phyloP scores from a whole-genome alignment of 2,797 vertebrate genomes.

The Anguilla marmorata region DNA sequence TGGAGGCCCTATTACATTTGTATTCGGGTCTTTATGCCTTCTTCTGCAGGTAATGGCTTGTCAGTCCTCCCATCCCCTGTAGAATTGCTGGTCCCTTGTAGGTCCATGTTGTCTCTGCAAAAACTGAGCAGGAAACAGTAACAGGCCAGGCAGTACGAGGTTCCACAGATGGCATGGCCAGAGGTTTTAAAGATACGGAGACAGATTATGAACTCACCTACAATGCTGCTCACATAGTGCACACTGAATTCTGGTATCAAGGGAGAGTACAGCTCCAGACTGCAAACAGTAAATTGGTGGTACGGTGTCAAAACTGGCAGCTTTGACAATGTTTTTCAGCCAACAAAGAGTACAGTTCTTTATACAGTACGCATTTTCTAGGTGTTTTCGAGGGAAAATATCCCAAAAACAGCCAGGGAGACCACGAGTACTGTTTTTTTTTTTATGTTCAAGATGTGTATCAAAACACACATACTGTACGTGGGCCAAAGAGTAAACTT shows the following conservation, averaged over 20 bases:
- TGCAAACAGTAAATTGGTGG: neutral
- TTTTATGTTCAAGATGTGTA: neutral
- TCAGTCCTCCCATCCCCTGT: neutral
- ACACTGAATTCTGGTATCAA: neutral
- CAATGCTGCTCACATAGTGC: neutral
- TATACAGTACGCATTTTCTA: neutral
- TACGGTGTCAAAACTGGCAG: neutral
- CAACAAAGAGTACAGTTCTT: neutral
- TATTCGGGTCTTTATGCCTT: constrained; percentile 1
- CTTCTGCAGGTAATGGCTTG: neutral
- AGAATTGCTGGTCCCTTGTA: neutral
- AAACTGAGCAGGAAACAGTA: neutral
- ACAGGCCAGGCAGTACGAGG: neutral
- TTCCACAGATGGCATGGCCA: neutral
- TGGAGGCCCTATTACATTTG: constrained; percentile 10
- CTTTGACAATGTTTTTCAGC: neutral
- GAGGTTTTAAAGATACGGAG: neutral
- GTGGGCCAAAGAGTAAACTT: neutral
- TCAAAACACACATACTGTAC: neutral
- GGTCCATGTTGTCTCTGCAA: neutral
- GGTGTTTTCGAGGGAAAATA: neutral
- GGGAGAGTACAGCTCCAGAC: neutral
- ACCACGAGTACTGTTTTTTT: neutral
- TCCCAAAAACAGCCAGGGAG: neutral
- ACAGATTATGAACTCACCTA: neutral